Base-by-base conservation (phyloP, 2,113 vertebrate genomes). In the Chionomys nivalis region DNA sequence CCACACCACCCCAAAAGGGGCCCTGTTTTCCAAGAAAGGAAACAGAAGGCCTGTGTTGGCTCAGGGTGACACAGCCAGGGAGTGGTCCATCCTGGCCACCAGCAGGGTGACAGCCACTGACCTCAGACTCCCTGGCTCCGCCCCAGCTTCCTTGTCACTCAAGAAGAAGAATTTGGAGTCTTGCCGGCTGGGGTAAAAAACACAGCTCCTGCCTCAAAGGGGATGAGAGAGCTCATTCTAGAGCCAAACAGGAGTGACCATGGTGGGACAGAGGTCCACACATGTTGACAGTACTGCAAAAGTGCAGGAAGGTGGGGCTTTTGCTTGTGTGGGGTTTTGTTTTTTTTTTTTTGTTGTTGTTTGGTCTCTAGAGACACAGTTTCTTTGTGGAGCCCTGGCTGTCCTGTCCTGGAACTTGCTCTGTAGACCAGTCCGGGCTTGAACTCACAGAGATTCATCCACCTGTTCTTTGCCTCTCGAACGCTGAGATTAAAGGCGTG, bases 1-100 rank as follows among this genome's bases (percentile, higher is more conserved):
- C 78, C 61, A 47, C 0, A 0, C 23, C 73, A 47, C 6, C 49
- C 63, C 31, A 11, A n/a, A 28, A 47, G n/a, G 10, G 16, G 1
- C 23, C 14, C 36, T 4, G 0, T 61, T 75, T 73, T 52, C 87
- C 85, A 52, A 28, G 5, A 10, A 13, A 86, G 78, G 36, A 91
- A 82, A 75, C 6, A 1, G 33, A 91, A 65, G 16, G 23, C 66
- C 26, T 14, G 9, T 3, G 26, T 33, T 75, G 47, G n/a, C 26
- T 4, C 52, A 36, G 61, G 36, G 33, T 86, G 58, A 76, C 77
- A 36, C 26, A 77, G 24, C 7, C 39, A 75, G 73, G 61, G 47
- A 44, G 88, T 3, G n/a, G 39, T 39, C n/a, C 31, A 16, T 36
- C 39, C 39, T n/a, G 24, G 26, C 23, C 73, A n/a, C 24, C 42